phyloP scores from a whole-genome alignment of 2,888 invertebrate genomes.

The Lithosia quadra region DNA sequence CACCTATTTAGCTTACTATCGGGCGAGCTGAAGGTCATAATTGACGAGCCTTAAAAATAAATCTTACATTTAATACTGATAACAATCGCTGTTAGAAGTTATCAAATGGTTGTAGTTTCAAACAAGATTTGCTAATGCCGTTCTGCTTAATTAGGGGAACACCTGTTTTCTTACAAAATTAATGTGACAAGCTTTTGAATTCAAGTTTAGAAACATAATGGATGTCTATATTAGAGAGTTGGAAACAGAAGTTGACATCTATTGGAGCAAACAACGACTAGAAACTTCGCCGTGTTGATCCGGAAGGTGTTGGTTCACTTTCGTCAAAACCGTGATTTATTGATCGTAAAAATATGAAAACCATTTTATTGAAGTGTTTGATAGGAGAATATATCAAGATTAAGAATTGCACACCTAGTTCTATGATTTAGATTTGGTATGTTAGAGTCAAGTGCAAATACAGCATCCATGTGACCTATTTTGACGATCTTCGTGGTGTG shows the following conservation, averaged over 20 bases:
- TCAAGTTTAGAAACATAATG: conserved; percentile 49
- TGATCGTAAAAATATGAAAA: conserved; percentile 32
- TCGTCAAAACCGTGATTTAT: conserved; percentile 37
- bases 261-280: conserved; percentile 36
- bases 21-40: neutral
- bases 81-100: neutral
- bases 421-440: neutral
- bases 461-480: neutral
- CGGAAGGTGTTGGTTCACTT: conserved; percentile 55
- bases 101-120: neutral
- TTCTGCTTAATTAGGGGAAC: conserved; percentile 8
- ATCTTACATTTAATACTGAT: no score
- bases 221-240: conserved; percentile 19
- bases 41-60: neutral
- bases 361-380: conserved; percentile 19
- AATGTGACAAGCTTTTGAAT: conserved; percentile 13
- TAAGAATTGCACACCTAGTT: neutral
- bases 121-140: neutral
- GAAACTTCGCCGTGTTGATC: conserved; percentile 40
- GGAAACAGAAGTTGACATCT: conserved; percentile 7
- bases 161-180: conserved; percentile 15
- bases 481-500: no score
- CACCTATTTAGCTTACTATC: neutral
- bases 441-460: conserved; percentile 9
- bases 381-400: neutral